These are phyloP conservation scores for Dasypus novemcinctus DNA, from an alignment of 2,113 vertebrate species.

Conservation along the genomic window DNA sequence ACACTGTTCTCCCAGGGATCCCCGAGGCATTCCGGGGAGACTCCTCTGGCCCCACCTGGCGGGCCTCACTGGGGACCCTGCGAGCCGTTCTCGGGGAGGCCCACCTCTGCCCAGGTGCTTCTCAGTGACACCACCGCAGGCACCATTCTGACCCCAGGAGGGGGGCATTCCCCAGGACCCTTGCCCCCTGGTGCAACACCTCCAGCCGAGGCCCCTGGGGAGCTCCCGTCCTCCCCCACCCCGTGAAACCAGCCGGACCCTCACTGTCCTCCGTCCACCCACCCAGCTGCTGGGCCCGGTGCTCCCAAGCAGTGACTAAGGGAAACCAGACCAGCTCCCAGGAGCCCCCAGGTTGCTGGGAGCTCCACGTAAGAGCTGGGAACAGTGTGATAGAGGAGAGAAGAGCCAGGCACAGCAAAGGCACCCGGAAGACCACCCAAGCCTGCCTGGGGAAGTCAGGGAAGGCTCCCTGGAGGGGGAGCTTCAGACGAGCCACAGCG, in stretches of 20 bases:
- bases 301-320: neutral
- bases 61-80: neutral
- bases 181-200: fast-evolving
- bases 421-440: too few relatives aligned
- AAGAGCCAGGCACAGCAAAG: neutral
- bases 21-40: too few relatives aligned
- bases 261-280: neutral
- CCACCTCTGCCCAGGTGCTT: neutral
- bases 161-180: neutral
- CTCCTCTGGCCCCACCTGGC: too few relatives aligned
- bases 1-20: too few relatives aligned
- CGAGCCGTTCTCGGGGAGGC: neutral
- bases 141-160: too few relatives aligned
- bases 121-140: neutral
- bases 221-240: neutral
- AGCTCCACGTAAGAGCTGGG: neutral
- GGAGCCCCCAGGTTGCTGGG: neutral
- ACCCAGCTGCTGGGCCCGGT: neutral
- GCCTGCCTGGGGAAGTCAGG: too few relatives aligned
- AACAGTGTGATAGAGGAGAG: neutral
- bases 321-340: neutral
- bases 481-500: neutral
- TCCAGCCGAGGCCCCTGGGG: too few relatives aligned
- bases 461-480: neutral
- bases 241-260: neutral